These are phyloP conservation scores for Cyprinodon variegatus DNA, from an alignment of 2,113 vertebrate species.

Conservation along the genomic window DNA sequence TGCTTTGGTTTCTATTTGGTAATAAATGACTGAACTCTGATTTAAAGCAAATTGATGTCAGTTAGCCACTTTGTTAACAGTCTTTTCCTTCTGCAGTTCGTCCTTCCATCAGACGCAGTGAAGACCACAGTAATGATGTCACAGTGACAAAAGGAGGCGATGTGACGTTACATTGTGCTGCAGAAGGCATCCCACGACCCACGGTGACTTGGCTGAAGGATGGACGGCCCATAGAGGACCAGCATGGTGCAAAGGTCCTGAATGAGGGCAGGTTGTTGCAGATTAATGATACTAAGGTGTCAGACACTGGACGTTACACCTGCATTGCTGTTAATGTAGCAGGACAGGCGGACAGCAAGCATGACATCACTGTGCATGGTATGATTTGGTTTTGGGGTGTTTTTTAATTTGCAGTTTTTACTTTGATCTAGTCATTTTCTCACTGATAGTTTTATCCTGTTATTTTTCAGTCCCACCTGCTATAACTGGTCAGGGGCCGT, in stretches of 20 bases:
- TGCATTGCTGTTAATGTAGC: constrained; percentile 91
- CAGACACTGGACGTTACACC: constrained; percentile 89
- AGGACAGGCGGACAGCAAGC: constrained; percentile 89
- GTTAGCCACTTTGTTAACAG: background rate
- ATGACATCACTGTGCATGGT: constrained; percentile 91
- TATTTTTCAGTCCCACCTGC: constrained; percentile 84
- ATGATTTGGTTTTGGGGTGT: constrained; percentile 34
- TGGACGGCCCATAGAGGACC: constrained; percentile 76
- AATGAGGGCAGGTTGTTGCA: constrained; percentile 82
- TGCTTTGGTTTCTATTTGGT: too few species aligned
- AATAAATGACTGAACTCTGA: too few species aligned
- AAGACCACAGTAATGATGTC: constrained; percentile 70
- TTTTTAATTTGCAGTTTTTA: background rate
- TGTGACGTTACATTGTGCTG: constrained; percentile 86
- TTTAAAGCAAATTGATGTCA: too few species aligned
- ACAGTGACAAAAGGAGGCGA: constrained; percentile 80
- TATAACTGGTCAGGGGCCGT: constrained; percentile 79
- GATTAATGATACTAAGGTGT: constrained; percentile 81
- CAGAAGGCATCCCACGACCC: constrained; percentile 85
- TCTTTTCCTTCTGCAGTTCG: constrained; percentile 75
- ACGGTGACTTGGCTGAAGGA: constrained; percentile 91
- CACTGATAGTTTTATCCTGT: background rate
- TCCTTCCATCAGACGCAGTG: constrained; percentile 82
- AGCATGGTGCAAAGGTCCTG: constrained; percentile 72
- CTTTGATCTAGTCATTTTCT: background rate